Evolutionary conservation across 1,140 invertebrate species (phyloP), one percentile per base, ranked within the genome.

Genomic region (Rhagoletis pomonella): DNA sequence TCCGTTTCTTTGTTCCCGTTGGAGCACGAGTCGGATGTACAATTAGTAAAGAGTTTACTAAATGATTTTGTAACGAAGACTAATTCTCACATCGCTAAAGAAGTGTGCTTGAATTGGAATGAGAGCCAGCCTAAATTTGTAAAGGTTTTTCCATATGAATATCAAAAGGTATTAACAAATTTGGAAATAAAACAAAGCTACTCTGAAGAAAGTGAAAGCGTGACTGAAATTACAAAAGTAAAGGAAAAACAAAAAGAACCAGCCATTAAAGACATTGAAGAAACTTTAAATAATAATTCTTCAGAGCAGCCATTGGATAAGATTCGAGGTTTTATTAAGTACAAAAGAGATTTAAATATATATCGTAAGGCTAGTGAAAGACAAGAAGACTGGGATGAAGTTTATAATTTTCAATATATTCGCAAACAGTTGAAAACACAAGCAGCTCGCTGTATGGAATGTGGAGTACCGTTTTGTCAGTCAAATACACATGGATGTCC

Each of bases 381-480:
- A 4, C 91, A 97, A 84, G 96, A 98, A 88, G 98, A 99, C 93
- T 99, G 98, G 98, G 96, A 98, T 89, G 99, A 99, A 94, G 98
- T 99, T 89, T 99, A 98, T 93, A 97, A 99, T 92, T 97, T 97
- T 90, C 94, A 95, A 73, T 95, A 96, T 89, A 97, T 99, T 9
- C 95, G 97, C 4, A 97, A 98, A 91, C 97, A 97, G 55, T 94
- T 99, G 12, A 95, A 96, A 77, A 95, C 96, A 1, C 99, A 99
- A 94, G 98, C 99, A 12, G 98, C 99, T 0, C 95, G 98, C 14
- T 99, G 99, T 93, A 99, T 99, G 99, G 99, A 99, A 90, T 99
- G 99, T 94, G 99, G 99, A 44, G 98, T 99, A 44, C 99, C 99
- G 9, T 99, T 99, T 94, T 99, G 99, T 93, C 99, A 99, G 94